A percentile compares a stretch with the other conserved stretches of the same genome.
Conservation (phyloP, 2,888 invertebrate genomes). For the Volucella zonaria region DNA sequence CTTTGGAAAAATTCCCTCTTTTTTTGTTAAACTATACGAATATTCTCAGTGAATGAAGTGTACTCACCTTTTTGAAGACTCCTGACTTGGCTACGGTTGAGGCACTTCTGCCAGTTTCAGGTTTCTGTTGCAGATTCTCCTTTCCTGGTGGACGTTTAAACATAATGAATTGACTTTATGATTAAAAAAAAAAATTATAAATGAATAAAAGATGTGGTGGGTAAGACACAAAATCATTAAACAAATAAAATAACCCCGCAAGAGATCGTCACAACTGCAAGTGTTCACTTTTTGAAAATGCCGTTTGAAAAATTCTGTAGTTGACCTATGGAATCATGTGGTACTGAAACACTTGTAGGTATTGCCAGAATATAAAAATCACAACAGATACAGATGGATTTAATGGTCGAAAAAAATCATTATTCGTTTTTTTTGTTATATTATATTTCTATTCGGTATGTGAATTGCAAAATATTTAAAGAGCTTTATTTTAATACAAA, state of each 20-base stretch:
- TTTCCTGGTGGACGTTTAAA: slow-evolving; percentile 58
- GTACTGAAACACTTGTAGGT: slow-evolving; percentile 5
- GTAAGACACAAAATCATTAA: neutral
- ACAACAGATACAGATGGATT: neutral
- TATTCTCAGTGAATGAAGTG: neutral
- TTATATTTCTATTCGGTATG: too few relatives aligned
- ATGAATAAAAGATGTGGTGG: neutral
- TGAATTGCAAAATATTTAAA: too few relatives aligned
- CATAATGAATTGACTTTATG: slow-evolving; percentile 26
- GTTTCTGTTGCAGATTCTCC: slow-evolving; percentile 60
- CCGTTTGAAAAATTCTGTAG: slow-evolving; percentile 58
- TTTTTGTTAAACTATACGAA: neutral
- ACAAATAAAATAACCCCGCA: slow-evolving; percentile 13
- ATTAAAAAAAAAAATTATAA: neutral
- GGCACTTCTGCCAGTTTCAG: slow-evolving; percentile 33
- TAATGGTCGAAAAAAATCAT: neutral
- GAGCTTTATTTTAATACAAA: too few relatives aligned
- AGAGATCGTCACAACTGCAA: slow-evolving; percentile 4
- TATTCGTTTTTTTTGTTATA: too few relatives aligned
- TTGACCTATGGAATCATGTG: slow-evolving; percentile 37
- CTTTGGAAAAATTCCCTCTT: slow-evolving; percentile 12
- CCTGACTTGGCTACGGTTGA: slow-evolving; percentile 6
- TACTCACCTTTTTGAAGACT: slow-evolving; percentile 56
- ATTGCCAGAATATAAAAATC: slow-evolving; percentile 33
- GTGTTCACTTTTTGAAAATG: slow-evolving; percentile 62